Evolutionary conservation across 1,140 invertebrate genomes (phyloP).

Genomic region (Archivesica marissinica): DNA sequence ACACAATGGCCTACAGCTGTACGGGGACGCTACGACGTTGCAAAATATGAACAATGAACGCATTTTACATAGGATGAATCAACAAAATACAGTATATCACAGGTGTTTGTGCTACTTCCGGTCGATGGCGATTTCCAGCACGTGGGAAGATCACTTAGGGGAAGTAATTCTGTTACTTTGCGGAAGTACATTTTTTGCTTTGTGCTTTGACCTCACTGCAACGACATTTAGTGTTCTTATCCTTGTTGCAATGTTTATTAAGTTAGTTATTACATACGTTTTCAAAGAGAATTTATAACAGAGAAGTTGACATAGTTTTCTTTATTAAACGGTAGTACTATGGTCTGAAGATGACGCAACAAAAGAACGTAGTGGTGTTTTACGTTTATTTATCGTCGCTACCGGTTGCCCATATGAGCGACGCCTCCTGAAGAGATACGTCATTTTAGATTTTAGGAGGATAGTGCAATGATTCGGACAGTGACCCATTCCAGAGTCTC

Average conservation of each 20-base stretch:
- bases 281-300: neutral
- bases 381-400: no score
- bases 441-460: no score
- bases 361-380: no score
- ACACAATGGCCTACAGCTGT: neutral
- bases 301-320: neutral
- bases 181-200: conserved; percentile 43
- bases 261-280: neutral
- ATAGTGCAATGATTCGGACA: no score
- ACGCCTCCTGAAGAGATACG: no score
- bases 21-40: conserved; percentile 11
- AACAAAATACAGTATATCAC: neutral
- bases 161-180: conserved; percentile 34
- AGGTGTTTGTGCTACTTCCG: conserved; percentile 1
- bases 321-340: no score
- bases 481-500: no score
- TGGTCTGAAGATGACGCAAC: no score
- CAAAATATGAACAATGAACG: conserved; percentile 57
- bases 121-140: neutral
- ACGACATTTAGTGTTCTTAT: conserved; percentile 23
- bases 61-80: conserved; percentile 44
- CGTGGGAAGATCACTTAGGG: conserved; percentile 27
- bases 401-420: no score
- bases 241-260: conserved; percentile 31
- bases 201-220: conserved; percentile 41